These are phyloP conservation scores for Lepidocolaptes lacrymiger DNA, from an alignment of 2,797 vertebrate genomes.

Conservation along the genomic window DNA sequence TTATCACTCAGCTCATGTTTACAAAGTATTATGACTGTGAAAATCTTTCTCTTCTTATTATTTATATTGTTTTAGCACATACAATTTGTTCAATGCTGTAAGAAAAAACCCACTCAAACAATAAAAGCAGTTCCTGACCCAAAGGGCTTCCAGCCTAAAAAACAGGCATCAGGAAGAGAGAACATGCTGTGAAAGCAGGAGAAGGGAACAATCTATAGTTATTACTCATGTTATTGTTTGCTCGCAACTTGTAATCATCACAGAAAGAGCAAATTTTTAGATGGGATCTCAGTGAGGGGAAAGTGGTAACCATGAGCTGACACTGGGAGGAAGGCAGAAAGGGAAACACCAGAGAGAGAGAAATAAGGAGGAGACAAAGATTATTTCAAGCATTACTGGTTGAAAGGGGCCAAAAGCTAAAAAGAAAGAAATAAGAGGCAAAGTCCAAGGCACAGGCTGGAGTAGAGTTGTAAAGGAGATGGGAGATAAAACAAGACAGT, in stretches of 20 bases:
- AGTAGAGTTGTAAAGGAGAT: neutral
- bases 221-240: slow-evolving; percentile 12
- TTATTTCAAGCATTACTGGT: neutral
- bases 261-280: slow-evolving; percentile 43
- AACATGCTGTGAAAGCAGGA: slow-evolving; percentile 34
- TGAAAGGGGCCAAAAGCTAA: neutral
- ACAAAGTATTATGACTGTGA: neutral
- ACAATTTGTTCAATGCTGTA: neutral
- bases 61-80: neutral
- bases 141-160: slow-evolving; percentile 39
- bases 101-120: neutral
- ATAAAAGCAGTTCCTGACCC: slow-evolving; percentile 19
- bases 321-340: neutral
- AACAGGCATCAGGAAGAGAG: slow-evolving; percentile 22
- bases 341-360: neutral
- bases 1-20: slow-evolving; percentile 4
- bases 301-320: neutral
- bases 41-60: slow-evolving; percentile 7
- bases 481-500: neutral
- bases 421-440: neutral
- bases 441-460: neutral
- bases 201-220: slow-evolving; percentile 25
- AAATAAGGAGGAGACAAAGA: neutral
- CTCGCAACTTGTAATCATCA: slow-evolving; percentile 52
- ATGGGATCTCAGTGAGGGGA: neutral